A percentile compares a stretch with the other conserved stretches of the same genome.
Evolutionary conservation across 2,797 vertebrate species (phyloP).

Genomic region (Helicolenus hilgendorfi): DNA sequence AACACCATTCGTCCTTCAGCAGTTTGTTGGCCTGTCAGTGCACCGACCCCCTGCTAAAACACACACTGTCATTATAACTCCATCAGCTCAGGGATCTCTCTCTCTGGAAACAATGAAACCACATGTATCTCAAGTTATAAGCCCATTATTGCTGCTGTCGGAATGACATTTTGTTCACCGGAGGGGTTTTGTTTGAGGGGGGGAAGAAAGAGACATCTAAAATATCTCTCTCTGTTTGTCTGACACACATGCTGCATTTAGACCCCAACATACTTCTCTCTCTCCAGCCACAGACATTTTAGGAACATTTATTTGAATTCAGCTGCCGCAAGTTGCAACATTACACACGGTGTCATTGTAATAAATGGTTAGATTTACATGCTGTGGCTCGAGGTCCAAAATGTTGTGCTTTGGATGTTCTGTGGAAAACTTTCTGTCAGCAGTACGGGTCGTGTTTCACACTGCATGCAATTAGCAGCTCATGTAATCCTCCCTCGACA

Average conservation of each 20-base stretch:
- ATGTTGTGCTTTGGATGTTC: not conserved
- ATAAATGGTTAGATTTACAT: constrained; percentile 27
- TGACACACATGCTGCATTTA: not conserved
- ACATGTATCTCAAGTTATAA: constrained; percentile 16
- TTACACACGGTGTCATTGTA: not conserved
- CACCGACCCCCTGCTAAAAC: constrained; percentile 56
- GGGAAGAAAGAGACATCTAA: constrained; percentile 1
- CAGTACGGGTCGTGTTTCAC: constrained; percentile 24
- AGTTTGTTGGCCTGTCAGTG: constrained; percentile 35
- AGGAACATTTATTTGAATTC: constrained; percentile 23
- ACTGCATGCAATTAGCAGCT: constrained; percentile 36
- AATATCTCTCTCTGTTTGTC: not conserved
- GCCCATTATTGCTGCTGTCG: constrained; percentile 35
- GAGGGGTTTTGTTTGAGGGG: not conserved
- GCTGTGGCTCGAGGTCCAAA: constrained; percentile 2
- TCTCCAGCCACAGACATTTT: constrained; percentile 32
- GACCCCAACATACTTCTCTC: constrained; percentile 17
- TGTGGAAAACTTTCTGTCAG: constrained; percentile 43
- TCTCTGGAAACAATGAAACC: constrained; percentile 68
- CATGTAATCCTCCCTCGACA: constrained; percentile 18
- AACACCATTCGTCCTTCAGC: constrained; percentile 57
- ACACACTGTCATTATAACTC: constrained; percentile 70
- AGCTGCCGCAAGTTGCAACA: constrained; percentile 25
- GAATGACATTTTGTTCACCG: constrained; percentile 15
- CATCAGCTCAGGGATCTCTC: constrained; percentile 26